Evolutionary conservation across 2,113 vertebrate genomes (phyloP).

Genomic region (Chitala chitala): DNA sequence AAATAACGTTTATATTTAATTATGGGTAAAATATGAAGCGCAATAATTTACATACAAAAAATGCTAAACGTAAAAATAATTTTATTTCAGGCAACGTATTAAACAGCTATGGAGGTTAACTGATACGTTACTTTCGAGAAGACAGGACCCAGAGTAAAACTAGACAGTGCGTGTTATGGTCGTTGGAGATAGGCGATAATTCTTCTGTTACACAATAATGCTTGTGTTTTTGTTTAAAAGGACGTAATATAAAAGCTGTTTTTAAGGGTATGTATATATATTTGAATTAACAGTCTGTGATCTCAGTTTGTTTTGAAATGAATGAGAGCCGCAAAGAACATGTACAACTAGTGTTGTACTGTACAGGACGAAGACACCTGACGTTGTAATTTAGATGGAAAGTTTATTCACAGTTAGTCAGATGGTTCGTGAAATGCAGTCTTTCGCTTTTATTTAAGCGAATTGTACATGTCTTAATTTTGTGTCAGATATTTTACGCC

Average conservation of each 20-base stretch:
- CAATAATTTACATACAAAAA: background rate
- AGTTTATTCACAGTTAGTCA: background rate
- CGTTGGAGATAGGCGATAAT: background rate
- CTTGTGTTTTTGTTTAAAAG: constrained; percentile 13
- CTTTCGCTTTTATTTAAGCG: background rate
- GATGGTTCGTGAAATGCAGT: background rate
- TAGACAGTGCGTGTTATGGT: constrained; percentile 21
- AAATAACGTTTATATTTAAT: background rate
- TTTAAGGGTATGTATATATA: constrained; percentile 11
- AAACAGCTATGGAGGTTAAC: constrained; percentile 9
- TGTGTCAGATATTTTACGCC: background rate
- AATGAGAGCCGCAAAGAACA: constrained; percentile 7
- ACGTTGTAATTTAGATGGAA: background rate
- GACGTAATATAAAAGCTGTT: constrained; percentile 20
- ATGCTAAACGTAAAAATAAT: background rate
- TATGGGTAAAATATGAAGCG: background rate
- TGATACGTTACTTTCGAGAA: constrained; percentile 14
- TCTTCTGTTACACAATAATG: constrained; percentile 20
- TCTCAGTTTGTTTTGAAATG: background rate
- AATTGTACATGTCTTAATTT: background rate
- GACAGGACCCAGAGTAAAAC: constrained; percentile 39
- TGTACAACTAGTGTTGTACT: background rate
- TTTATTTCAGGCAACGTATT: constrained; percentile 27
- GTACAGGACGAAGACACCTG: constrained; percentile 2
- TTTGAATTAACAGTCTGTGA: background rate